Percentiles rank a stretch among this genome's conserved stretches.
Conservation (phyloP, 1,140 invertebrate species). For the Acromyrmex heyeri region DNA sequence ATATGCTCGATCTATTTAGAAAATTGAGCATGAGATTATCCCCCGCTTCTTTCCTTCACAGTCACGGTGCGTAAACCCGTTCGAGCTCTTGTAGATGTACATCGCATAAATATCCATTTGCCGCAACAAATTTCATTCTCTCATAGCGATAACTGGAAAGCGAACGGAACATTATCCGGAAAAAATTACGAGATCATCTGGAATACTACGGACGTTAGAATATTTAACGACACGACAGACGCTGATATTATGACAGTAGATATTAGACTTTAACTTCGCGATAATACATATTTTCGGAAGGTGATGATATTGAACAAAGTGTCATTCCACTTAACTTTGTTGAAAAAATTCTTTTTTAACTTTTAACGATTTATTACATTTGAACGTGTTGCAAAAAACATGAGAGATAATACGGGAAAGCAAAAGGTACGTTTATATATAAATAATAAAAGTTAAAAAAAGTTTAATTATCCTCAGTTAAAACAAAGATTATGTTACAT, state of each 20-base stretch:
- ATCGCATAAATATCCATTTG: constrained; percentile 70
- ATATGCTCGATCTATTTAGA: constrained; percentile 35
- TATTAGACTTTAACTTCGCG: constrained; percentile 24
- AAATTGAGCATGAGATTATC: neutral
- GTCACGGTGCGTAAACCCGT: constrained; percentile 14
- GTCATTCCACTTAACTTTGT: neutral
- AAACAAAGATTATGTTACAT: too few species aligned
- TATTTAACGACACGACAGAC: constrained; percentile 46
- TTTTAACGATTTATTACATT: constrained; percentile 26
- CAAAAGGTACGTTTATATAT: neutral
- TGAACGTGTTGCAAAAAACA: neutral
- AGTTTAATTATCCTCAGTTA: too few species aligned
- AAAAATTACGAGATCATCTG: constrained; percentile 54
- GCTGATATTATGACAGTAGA: constrained; percentile 42
- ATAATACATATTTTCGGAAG: constrained; percentile 3
- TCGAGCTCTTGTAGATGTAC: constrained; percentile 33
- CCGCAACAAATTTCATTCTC: constrained; percentile 67
- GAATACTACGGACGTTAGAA: constrained; percentile 32
- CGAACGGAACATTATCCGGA: constrained; percentile 45
- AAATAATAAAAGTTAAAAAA: too few species aligned
- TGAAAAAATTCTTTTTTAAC: neutral
- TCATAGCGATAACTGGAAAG: constrained; percentile 32
- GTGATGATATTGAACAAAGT: neutral
- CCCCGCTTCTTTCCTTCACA: constrained; percentile 7
- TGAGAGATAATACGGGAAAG: neutral